phyloP scores from a whole-genome alignment of 2,888 invertebrate genomes.

The Pomacea canaliculata region DNA sequence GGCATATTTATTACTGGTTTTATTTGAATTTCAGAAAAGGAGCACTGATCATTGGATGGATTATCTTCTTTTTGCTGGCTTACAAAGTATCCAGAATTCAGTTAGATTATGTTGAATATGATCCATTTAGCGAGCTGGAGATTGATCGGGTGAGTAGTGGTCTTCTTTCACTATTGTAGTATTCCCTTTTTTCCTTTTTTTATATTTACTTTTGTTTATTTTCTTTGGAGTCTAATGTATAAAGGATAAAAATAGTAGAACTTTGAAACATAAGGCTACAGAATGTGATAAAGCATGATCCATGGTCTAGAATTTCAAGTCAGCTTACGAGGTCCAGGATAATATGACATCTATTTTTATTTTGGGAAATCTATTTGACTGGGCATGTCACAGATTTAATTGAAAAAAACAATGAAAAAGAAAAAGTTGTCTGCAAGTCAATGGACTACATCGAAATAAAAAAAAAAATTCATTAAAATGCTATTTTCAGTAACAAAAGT shows the following conservation, averaged over 20 bases:
- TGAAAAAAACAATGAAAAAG: too few species aligned
- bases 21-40: slow-evolving; percentile 74
- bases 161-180: not conserved
- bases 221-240: slow-evolving; percentile 1
- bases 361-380: too few species aligned
- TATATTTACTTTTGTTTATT: not conserved
- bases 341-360: too few species aligned
- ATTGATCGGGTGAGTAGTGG: slow-evolving; percentile 79
- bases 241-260: not conserved
- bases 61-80: slow-evolving; percentile 70
- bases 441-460: too few species aligned
- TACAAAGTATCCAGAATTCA: slow-evolving; percentile 87
- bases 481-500: too few species aligned
- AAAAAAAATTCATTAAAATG: too few species aligned
- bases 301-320: too few species aligned
- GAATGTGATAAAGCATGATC: too few species aligned
- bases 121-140: slow-evolving; percentile 95
- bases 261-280: not conserved
- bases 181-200: not conserved
- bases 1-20: too few species aligned
- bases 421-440: too few species aligned
- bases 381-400: too few species aligned
- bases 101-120: slow-evolving; percentile 98
- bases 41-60: slow-evolving; percentile 70
- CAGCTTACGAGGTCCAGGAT: too few species aligned